Percentiles rank a stretch among this genome's conserved stretches.
Evolutionary conservation across 2,888 invertebrate genomes (phyloP).

Genomic region (Cataglyphis cursor): DNA sequence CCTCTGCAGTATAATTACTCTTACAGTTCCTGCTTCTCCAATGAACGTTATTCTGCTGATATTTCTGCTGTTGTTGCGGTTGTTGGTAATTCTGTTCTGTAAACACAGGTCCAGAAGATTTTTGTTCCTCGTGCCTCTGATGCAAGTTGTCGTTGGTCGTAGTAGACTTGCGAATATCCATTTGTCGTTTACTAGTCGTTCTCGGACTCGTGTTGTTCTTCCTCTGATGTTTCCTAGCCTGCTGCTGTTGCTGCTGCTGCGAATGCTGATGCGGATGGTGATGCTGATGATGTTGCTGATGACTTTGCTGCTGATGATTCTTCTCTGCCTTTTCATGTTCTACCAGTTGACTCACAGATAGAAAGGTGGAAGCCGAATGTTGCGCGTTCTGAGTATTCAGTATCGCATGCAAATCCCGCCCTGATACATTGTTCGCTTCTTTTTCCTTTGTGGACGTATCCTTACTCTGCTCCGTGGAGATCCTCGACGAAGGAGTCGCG

Average conservation of each 20-base stretch:
- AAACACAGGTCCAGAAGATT: constrained; percentile 72
- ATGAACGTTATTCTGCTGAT: constrained; percentile 82
- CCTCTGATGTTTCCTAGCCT: constrained; percentile 82
- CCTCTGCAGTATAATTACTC: constrained; percentile 86
- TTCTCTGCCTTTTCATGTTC: constrained; percentile 87
- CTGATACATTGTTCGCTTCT: constrained; percentile 73
- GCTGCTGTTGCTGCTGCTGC: constrained; percentile 72
- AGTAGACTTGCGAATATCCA: constrained; percentile 82
- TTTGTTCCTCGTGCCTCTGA: constrained; percentile 81
- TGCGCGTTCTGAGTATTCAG: constrained; percentile 85
- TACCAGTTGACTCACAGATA: constrained; percentile 90
- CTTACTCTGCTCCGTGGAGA: constrained; percentile 73
- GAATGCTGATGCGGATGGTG: constrained; percentile 74
- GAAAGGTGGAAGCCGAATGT: constrained; percentile 87
- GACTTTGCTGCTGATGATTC: constrained; percentile 75
- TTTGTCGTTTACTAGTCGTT: constrained; percentile 82
- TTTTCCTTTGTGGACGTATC: constrained; percentile 81
- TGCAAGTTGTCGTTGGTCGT: constrained; percentile 78
- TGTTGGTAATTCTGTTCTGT: constrained; percentile 75
- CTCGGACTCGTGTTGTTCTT: constrained; percentile 83
- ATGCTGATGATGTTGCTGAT: constrained; percentile 74
- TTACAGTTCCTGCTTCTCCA: constrained; percentile 85
- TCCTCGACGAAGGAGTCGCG: constrained; percentile 75
- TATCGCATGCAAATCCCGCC: constrained; percentile 82
- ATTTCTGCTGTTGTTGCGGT: constrained; percentile 75